phyloP scores from a whole-genome alignment of 1,140 invertebrate genomes.

The Monochamus saltuarius region DNA sequence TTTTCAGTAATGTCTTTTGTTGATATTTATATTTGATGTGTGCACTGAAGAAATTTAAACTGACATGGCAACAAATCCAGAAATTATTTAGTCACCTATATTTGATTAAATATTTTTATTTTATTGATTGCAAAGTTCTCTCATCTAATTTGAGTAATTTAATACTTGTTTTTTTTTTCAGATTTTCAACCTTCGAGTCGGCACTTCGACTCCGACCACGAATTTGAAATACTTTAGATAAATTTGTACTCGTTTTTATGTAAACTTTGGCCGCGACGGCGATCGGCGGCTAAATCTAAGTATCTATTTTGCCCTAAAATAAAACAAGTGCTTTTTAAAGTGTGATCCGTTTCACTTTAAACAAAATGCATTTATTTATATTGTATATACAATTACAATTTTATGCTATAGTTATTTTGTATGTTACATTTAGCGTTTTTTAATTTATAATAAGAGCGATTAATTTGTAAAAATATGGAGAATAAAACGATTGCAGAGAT shows the following conservation, averaged over 20 bases:
- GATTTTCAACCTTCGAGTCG: conserved; percentile 4
- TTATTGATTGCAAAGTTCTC: no score
- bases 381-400: conserved; percentile 5
- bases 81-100: no score
- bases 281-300: not conserved
- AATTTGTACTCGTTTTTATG: not conserved
- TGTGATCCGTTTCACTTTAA: not conserved
- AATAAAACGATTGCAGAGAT: conserved; percentile 13
- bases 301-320: conserved; percentile 1
- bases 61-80: no score
- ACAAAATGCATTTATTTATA: conserved; percentile 8
- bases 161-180: conserved; percentile 7
- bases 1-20: no score
- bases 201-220: conserved; percentile 24
- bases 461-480: conserved; percentile 9
- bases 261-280: not conserved
- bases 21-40: no score
- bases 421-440: conserved; percentile 5
- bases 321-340: not conserved
- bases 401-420: not conserved
- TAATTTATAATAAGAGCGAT: conserved; percentile 12
- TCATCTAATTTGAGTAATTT: not conserved
- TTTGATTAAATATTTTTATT: no score
- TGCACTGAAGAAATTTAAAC: no score
- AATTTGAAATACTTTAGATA: conserved; percentile 26